These are phyloP conservation scores for Diabrotica undecimpunctata DNA, from an alignment of 1,140 invertebrate species.

Conservation along the genomic window DNA sequence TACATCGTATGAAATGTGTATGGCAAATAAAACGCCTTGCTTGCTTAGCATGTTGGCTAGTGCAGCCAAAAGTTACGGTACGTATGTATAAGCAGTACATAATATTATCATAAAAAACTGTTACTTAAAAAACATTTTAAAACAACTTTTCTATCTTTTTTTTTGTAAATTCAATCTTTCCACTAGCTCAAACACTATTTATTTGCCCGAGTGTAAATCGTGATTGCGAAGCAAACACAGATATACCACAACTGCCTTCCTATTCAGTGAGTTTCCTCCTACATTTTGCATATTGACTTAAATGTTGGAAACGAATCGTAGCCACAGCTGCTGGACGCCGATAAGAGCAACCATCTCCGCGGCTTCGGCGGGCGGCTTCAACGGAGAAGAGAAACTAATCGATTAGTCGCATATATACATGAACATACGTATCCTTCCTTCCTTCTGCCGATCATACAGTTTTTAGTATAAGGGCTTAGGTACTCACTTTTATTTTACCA, in stretches of 20 bases:
- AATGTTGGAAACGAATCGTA: conserved; percentile 28
- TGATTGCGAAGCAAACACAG: too few relatives aligned
- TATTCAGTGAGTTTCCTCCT: conserved; percentile 15
- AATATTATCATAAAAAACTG: neutral
- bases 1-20: too few relatives aligned
- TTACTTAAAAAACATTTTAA: too few relatives aligned
- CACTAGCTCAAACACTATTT: neutral
- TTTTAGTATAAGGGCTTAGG: neutral
- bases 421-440: conserved; percentile 6
- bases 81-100: too few relatives aligned
- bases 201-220: too few relatives aligned
- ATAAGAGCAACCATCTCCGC: conserved; percentile 19
- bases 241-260: neutral
- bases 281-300: conserved; percentile 32
- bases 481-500: too few relatives aligned
- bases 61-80: too few relatives aligned
- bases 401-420: conserved; percentile 23
- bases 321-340: conserved; percentile 29
- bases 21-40: too few relatives aligned
- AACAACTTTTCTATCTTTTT: too few relatives aligned
- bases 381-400: conserved; percentile 15
- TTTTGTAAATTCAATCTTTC: too few relatives aligned
- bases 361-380: neutral
- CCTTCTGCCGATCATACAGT: conserved; percentile 10
- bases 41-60: too few relatives aligned